These are phyloP conservation scores for Agrotis segetum DNA, from an alignment of 2,888 invertebrate species.

Conservation along the genomic window DNA sequence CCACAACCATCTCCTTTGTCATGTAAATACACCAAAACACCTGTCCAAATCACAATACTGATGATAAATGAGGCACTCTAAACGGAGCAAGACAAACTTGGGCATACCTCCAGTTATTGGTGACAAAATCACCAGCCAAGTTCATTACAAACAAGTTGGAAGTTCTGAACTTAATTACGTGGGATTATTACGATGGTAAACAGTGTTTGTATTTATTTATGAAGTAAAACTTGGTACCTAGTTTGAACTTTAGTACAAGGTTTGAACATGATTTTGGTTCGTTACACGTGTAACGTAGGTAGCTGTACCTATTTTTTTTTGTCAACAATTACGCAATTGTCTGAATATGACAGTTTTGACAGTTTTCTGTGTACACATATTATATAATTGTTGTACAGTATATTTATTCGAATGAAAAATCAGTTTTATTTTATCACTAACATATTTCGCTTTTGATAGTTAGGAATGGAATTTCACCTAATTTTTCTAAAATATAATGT, in stretches of 20 bases:
- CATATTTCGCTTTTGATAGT: too few relatives aligned
- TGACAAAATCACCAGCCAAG: slow-evolving; percentile 34
- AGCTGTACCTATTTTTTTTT: too few relatives aligned
- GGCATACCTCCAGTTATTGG: slow-evolving; percentile 42
- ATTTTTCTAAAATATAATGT: neutral
- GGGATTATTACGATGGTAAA: slow-evolving; percentile 41
- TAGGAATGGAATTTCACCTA: neutral
- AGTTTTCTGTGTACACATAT: neutral
- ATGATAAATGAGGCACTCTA: slow-evolving; percentile 31
- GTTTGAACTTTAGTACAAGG: neutral
- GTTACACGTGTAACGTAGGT: neutral
- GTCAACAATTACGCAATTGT: too few relatives aligned
- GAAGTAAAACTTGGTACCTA: neutral
- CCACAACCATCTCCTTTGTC: neutral
- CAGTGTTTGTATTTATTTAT: slow-evolving; percentile 38
- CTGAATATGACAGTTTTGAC: neutral
- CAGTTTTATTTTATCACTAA: too few relatives aligned
- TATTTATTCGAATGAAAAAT: too few relatives aligned
- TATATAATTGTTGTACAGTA: neutral
- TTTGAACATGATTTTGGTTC: neutral
- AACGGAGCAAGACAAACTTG: slow-evolving; percentile 34
- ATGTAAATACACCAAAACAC: neutral
- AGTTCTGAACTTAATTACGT: slow-evolving; percentile 55
- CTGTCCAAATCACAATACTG: slow-evolving; percentile 10
- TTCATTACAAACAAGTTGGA: slow-evolving; percentile 53